Conservation (phyloP, 2,797 vertebrate genomes). For the Thamnophis elegans region DNA sequence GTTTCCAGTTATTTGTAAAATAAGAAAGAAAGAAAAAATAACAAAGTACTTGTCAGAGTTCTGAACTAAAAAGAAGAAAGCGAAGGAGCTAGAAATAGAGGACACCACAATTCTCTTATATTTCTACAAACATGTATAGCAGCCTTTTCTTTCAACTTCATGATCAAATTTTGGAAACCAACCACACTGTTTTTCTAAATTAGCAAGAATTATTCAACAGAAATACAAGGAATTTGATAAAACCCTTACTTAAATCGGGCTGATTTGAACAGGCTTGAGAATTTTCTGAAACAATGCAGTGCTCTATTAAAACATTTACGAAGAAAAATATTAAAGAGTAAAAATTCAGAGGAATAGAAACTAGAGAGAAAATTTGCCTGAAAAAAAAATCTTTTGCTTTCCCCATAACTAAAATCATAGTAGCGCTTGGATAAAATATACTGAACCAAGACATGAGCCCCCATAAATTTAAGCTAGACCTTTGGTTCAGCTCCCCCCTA, state of each 20-base stretch:
- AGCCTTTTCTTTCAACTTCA: background rate
- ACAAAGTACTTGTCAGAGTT: background rate
- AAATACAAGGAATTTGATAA: background rate
- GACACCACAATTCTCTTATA: background rate
- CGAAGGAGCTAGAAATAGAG: background rate
- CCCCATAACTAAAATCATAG: background rate
- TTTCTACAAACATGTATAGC: constrained; percentile 3
- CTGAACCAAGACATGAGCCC: background rate
- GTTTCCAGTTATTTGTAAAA: background rate
- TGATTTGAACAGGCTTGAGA: background rate
- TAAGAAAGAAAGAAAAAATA: background rate
- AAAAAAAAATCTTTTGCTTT: background rate
- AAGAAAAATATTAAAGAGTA: background rate
- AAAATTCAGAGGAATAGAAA: background rate
- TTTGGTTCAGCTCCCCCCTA: background rate
- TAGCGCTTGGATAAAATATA: background rate
- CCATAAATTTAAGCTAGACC: background rate
- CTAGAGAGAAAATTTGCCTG: background rate
- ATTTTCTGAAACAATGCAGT: background rate
- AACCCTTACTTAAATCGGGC: background rate
- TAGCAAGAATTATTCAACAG: background rate
- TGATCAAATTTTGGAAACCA: background rate
- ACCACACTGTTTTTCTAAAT: background rate
- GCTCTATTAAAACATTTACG: background rate
- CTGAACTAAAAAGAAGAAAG: background rate